phyloP scores from a whole-genome alignment of 2,113 vertebrate species.

The Lucifuga dentata region DNA sequence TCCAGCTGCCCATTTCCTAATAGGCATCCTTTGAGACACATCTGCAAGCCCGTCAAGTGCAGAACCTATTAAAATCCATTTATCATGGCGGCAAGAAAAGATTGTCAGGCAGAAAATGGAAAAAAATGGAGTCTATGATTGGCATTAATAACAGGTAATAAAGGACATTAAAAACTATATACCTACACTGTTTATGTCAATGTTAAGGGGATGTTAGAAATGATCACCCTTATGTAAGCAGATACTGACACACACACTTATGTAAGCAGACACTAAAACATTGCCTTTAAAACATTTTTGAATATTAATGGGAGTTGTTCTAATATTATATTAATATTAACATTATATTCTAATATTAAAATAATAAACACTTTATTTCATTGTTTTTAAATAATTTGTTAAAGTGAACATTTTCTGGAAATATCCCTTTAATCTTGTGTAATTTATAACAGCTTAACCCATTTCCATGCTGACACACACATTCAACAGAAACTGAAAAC shows the following conservation, averaged over 20 bases:
- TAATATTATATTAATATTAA: too few relatives aligned
- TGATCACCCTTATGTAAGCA: slow-evolving; percentile 14
- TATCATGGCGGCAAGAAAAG: slow-evolving; percentile 33
- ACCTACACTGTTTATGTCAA: slow-evolving; percentile 5
- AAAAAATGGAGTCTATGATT: slow-evolving; percentile 26
- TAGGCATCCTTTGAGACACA: slow-evolving; percentile 49
- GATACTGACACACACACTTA: not conserved
- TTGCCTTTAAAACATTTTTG: not conserved
- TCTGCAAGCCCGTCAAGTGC: slow-evolving; percentile 63
- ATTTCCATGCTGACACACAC: not conserved
- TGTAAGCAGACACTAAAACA: slow-evolving; percentile 20
- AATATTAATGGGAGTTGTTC: not conserved
- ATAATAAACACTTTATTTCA: too few relatives aligned
- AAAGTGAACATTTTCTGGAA: too few relatives aligned
- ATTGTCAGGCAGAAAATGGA: slow-evolving; percentile 8
- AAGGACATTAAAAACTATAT: slow-evolving; percentile 22
- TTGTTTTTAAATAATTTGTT: too few relatives aligned
- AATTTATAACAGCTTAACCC: too few relatives aligned
- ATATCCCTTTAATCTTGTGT: too few relatives aligned
- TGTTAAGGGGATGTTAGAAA: slow-evolving; percentile 22
- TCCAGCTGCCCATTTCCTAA: slow-evolving; percentile 57
- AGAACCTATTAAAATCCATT: slow-evolving; percentile 72
- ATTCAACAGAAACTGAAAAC: too few relatives aligned
- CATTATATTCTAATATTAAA: too few relatives aligned
- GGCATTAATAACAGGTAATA: slow-evolving; percentile 29